Conservation (phyloP, 2,797 vertebrate species). For the Ctenopoma multispine region DNA sequence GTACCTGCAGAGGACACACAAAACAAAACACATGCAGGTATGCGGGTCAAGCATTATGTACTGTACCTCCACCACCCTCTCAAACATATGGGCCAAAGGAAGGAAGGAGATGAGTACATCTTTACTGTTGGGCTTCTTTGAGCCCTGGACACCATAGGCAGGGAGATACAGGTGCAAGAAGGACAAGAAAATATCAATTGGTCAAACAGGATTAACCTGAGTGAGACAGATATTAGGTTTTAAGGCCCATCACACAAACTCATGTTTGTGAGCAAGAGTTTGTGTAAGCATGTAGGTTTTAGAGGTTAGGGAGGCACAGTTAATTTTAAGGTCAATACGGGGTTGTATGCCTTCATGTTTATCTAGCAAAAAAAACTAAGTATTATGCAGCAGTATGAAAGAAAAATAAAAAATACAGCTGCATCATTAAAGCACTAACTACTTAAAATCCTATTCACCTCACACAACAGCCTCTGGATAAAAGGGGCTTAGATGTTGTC, state of each 20-base stretch:
- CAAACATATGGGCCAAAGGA: slow-evolving; percentile 97
- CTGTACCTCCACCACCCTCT: slow-evolving; percentile 92
- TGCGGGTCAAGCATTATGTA: slow-evolving; percentile 58
- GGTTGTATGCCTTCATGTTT: neutral
- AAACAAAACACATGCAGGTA: slow-evolving; percentile 68
- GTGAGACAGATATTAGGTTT: slow-evolving; percentile 4
- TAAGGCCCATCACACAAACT: neutral
- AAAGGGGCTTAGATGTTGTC: no score
- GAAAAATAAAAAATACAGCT: no score
- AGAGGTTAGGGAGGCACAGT: neutral
- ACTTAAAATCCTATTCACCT: no score
- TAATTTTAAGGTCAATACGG: neutral
- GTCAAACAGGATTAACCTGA: slow-evolving; percentile 22
- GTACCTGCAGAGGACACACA: slow-evolving; percentile 80
- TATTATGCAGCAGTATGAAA: no score
- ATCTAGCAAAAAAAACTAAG: no score
- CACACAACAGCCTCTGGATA: neutral
- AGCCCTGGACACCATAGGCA: slow-evolving; percentile 60
- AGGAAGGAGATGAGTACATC: slow-evolving; percentile 95
- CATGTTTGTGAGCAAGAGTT: no score
- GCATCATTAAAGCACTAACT: no score
- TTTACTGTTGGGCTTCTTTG: slow-evolving; percentile 75
- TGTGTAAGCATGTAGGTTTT: neutral
- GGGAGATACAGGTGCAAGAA: neutral
- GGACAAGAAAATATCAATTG: slow-evolving; percentile 10